Evolutionary conservation across 2,797 vertebrate species (phyloP), one percentile per base, ranked within the genome.

Genomic region (Picus viridis): DNA sequence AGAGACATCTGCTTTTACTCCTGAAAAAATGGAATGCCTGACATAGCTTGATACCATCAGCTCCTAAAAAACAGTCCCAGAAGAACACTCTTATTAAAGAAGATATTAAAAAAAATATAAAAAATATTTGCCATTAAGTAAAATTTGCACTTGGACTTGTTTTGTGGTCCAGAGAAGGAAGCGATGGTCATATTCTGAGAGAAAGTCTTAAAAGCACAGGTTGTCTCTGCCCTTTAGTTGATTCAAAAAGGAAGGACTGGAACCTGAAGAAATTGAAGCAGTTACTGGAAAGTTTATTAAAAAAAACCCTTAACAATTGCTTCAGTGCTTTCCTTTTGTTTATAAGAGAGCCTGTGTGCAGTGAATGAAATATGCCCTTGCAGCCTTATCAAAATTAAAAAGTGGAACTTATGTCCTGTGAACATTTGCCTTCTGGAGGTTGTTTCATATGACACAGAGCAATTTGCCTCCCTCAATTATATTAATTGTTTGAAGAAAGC

Each of bases 311-410:
- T 87, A 43, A 16, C 47, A 79, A 63, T n/a, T 49, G 20, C n/a
- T 64, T 58, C 34, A 59, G 16, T 49, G 45, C 75, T 79, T 92
- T 79, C 57, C 57, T 13, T 8, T 22, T 70, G 27, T 67, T 72
- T 17, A 63, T 59, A 71, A 76, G 49, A n/a, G 39, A 70, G 12
- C 20, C 59, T 83, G 22, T 41, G 41, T 85, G 16, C 57, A 26
- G 27, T 85, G 85, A 94, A 89, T 80, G 67, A 94, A 93, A 93
- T 70, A 77, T 29, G 47, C 49, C 27, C 27, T 83, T 92, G 64
- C 74, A 51, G 80, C 64, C 41, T 93, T 85, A 62, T 58, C 86
- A 71, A 67, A 96, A 92, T 67, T 92, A 91, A 90, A 86, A 92
- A 73, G 34, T 90, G 77, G 75, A 85, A 70, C 24, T 73, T 30